Conservation (phyloP, 2,797 vertebrate genomes). For the Acestrorhynchus altus region DNA sequence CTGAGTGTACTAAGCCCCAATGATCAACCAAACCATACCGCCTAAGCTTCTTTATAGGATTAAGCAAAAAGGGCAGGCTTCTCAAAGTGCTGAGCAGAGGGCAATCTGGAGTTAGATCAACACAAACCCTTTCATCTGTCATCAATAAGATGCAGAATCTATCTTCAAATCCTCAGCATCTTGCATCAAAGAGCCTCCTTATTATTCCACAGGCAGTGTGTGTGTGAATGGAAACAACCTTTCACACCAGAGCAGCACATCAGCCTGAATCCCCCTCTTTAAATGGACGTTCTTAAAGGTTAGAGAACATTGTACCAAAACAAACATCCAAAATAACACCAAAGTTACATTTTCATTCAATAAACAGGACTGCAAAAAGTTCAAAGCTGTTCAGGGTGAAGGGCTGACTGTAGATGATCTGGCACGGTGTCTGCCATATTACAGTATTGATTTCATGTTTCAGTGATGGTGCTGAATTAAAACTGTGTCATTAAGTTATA, state of each 20-base stretch:
- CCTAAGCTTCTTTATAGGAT: background rate
- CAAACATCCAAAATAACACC: background rate
- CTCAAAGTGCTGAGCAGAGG: background rate
- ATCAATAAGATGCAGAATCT: constrained; percentile 3
- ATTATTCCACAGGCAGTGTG: background rate
- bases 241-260: background rate
- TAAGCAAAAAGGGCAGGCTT: constrained; percentile 8
- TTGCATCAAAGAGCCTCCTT: background rate
- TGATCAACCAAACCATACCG: background rate
- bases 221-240: background rate
- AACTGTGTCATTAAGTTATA: too few relatives aligned
- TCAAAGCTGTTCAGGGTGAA: too few relatives aligned
- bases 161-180: constrained; percentile 3
- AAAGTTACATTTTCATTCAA: background rate
- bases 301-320: background rate
- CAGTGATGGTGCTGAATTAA: too few relatives aligned
- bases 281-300: background rate
- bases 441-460: too few relatives aligned
- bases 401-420: background rate
- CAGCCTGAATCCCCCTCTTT: background rate
- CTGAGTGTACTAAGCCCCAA: background rate
- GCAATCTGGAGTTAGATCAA: constrained; percentile 2
- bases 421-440: too few relatives aligned
- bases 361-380: background rate
- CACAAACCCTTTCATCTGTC: constrained; percentile 12